A percentile compares a stretch with the other conserved stretches of the same genome.
phyloP scores from a whole-genome alignment of 2,113 vertebrate genomes.

The Halcyon senegalensis region DNA sequence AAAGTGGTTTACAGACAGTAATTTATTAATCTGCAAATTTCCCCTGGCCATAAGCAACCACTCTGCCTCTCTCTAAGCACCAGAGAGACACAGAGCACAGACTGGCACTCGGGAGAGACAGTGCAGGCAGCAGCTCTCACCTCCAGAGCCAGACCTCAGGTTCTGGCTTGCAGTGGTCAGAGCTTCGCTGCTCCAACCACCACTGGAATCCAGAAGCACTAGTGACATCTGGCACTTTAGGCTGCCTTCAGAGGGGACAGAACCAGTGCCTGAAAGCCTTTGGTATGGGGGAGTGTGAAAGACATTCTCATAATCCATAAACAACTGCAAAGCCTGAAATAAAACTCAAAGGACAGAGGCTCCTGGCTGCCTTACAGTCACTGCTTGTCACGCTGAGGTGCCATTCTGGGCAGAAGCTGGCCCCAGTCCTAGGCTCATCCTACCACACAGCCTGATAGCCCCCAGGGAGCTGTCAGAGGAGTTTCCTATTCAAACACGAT shows the following conservation, averaged over 20 bases:
- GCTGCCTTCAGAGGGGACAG: neutral
- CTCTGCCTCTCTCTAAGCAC: neutral
- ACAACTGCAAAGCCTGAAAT: neutral
- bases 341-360: neutral
- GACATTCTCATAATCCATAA: neutral
- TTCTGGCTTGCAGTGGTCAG: neutral
- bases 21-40: slow-evolving; percentile 59
- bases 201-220: neutral
- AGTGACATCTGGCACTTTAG: neutral
- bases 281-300: neutral
- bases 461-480: neutral
- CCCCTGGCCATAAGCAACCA: slow-evolving; percentile 43
- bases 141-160: neutral
- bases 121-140: neutral
- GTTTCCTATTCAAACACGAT: neutral
- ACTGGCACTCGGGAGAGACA: neutral
- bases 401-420: neutral
- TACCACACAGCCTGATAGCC: neutral
- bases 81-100: neutral
- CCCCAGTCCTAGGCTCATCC: neutral
- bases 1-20: slow-evolving; percentile 59
- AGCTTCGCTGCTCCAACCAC: neutral
- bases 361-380: neutral
- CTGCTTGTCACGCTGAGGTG: neutral
- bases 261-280: neutral